Conservation (phyloP, 1,140 invertebrate species). For the Drosophila prosaltans region DNA sequence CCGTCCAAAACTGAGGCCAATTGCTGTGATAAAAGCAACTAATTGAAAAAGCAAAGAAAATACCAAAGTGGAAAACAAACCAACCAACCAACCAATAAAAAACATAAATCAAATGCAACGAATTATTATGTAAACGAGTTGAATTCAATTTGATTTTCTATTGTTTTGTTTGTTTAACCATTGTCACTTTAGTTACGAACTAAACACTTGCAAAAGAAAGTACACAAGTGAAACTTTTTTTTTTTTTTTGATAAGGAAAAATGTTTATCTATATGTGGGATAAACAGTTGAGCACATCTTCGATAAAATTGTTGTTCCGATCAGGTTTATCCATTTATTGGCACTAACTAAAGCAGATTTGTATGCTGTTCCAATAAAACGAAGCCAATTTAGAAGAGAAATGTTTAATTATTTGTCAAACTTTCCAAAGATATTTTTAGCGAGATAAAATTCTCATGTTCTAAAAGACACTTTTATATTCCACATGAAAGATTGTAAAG, state of each 20-base stretch:
- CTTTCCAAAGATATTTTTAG: too few species aligned
- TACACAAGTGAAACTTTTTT: constrained; percentile 51
- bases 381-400: too few species aligned
- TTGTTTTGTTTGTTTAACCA: constrained; percentile 13
- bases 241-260: background rate
- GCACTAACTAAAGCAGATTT: too few species aligned
- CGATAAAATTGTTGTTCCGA: too few species aligned
- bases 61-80: too few species aligned
- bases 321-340: too few species aligned
- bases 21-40: constrained; percentile 60
- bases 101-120: background rate
- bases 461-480: too few species aligned
- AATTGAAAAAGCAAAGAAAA: constrained; percentile 7
- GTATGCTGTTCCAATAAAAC: too few species aligned
- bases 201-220: background rate
- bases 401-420: too few species aligned
- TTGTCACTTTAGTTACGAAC: too few species aligned
- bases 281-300: background rate
- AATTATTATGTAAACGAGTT: constrained; percentile 12
- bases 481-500: too few species aligned
- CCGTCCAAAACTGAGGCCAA: constrained; percentile 83
- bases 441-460: too few species aligned
- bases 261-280: background rate
- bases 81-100: background rate
- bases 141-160: constrained; percentile 24